These are phyloP conservation scores for Parazoanthus swiftii DNA, from an alignment of 92 coral and sea anemone species.

Conservation along the genomic window DNA sequence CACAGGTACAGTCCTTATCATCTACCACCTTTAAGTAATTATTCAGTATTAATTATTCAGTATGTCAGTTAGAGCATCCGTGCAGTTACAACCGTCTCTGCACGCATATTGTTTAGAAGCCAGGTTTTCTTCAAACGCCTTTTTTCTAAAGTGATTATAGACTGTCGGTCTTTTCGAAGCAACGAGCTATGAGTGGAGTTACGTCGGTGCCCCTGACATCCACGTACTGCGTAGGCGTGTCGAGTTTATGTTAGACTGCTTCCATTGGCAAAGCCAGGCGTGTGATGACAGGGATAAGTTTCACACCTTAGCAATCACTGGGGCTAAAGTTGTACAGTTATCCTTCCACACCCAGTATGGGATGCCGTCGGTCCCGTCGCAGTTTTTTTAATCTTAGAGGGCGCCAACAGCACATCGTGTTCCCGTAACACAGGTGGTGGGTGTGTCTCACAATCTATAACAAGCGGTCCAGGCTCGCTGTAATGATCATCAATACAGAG, in stretches of 20 bases:
- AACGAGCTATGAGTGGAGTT: conserved; percentile 50
- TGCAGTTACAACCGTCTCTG: conserved; percentile 34
- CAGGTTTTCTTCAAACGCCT: conserved; percentile 31
- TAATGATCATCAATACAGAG: conserved; percentile 29
- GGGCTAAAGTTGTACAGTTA: conserved; percentile 26
- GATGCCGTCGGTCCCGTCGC: conserved; percentile 39
- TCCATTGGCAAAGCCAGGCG: conserved; percentile 36
- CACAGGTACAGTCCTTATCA: conserved; percentile 1
- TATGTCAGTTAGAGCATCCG: conserved; percentile 24
- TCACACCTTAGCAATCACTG: conserved; percentile 27
- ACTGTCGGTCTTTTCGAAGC: conserved; percentile 46
- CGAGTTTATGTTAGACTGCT: conserved; percentile 28
- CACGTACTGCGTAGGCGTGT: conserved; percentile 3
- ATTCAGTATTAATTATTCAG: conserved; percentile 7
- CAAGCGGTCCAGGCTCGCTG: conserved; percentile 30
- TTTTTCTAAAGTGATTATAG: conserved; percentile 29
- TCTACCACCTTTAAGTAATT: conserved; percentile 19
- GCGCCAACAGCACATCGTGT: conserved; percentile 12
- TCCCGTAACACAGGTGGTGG: conserved; percentile 31
- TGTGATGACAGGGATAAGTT: conserved; percentile 41
- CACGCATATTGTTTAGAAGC: conserved; percentile 27
- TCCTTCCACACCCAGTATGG: conserved; percentile 41
- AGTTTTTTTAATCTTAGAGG: conserved; percentile 32
- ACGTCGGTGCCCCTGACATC: conserved; percentile 44
- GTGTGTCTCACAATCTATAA: conserved; percentile 24